Base-by-base conservation (phyloP, 2,888 invertebrate genomes). In the Subacronicta megacephala region DNA sequence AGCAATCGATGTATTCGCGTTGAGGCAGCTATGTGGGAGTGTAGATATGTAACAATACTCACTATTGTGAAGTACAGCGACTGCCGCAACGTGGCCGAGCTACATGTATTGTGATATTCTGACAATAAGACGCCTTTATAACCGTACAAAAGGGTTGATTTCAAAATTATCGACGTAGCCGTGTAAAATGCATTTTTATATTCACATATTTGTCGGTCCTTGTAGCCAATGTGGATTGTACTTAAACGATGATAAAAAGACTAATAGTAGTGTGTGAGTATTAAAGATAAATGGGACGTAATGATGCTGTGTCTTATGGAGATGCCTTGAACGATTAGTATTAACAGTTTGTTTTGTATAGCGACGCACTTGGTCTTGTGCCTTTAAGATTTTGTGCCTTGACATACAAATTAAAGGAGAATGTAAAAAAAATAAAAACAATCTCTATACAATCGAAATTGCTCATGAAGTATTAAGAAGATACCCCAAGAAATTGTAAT, bases 301-400 rank as follows among this genome's bases (percentile, higher is more conserved):
- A 62, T 72, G 75, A 81, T 69, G 77, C 81, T 80, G 87, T 84
- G 87, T 85, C 83, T 85, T 82, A 80, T 65, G 75, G 77, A 77
- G 84, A 87, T 86, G 89, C 88, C 90, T 89, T 88, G 83, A 80
- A 76, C 80, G 77, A 79, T 80, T 91, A 92, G 90, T 92, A 91
- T 90, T 92, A 90, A 83, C 72, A 69, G 71, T 72, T 68, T 78
- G 75, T 77, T 74, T 81, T 72, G 78, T 78, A 77, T 74, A 72
- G 84, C 82, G 79, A 53, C 60, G 73, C 81, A 67, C 81, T 82
- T 77, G 84, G 81, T 75, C 72, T 44, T 35, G 62, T 56, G 60
- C 50, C 55, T 56, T 68, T 33, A 42, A 15, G 17, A 62, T 38
- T 18, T 45, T 58, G 62, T 68, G 53, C 52, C 62, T 54, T 56